These are phyloP conservation scores for Falco biarmicus DNA, from an alignment of 2,797 vertebrate genomes.

Conservation along the genomic window DNA sequence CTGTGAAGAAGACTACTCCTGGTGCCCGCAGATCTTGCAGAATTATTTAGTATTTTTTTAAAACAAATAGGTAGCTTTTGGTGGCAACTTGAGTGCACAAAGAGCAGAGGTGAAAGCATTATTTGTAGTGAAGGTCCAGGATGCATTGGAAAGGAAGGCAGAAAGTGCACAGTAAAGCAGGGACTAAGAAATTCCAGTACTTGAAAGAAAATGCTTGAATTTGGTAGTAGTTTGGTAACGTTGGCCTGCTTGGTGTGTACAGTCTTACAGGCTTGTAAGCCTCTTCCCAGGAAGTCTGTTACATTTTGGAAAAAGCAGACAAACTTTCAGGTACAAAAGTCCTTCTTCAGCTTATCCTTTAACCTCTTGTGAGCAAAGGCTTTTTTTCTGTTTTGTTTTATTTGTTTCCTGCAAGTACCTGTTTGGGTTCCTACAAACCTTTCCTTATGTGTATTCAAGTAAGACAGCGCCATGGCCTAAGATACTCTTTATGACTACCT, in stretches of 20 bases:
- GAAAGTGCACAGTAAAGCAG: neutral
- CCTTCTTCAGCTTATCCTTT: neutral
- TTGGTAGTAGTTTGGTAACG: neutral
- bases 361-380: neutral
- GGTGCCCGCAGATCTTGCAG: neutral
- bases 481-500: neutral
- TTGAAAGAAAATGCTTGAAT: neutral
- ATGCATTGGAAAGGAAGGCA: neutral
- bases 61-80: neutral
- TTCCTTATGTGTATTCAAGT: neutral
- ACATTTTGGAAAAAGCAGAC: neutral
- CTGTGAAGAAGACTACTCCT: neutral
- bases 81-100: neutral
- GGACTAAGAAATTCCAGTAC: neutral
- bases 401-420: neutral
- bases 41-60: neutral
- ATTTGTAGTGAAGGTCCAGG: neutral
- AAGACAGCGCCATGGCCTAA: neutral
- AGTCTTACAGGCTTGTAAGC: neutral
- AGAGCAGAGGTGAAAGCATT: neutral
- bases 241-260: neutral
- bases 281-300: neutral
- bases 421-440: neutral
- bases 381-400: neutral
- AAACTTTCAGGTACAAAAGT: neutral